Evolutionary conservation across 2,113 vertebrate genomes (phyloP), one percentile per base, ranked within the genome.

Genomic region (Hippocampus guttulatus): DNA sequence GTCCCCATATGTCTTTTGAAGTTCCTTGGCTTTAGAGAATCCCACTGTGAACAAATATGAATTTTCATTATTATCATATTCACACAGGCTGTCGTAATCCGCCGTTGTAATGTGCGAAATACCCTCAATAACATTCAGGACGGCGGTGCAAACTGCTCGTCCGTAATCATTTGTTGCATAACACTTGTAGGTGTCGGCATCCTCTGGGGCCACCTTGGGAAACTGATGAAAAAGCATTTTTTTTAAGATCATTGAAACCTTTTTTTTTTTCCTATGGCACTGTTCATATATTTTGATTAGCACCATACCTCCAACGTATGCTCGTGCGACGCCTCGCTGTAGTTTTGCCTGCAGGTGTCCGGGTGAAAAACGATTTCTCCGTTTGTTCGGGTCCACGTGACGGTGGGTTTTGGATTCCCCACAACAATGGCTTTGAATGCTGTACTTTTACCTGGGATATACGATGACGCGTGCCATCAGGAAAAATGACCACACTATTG

Each of bases 111-210:
- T 54, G 8, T 67, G 15, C 11, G 15, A 27, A 76, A 14, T 90
- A 96, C 96, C 94, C 87, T 90, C 90, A 55, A 97, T 91, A 64
- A 98, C 80, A 23, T 94, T 95, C 71, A 98, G 91, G 43, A 92
- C 80, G 0, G 80, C 93, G 0, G 92, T 88, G 83, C 95, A 96
- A 0, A 89, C 1, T 14, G 95, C 96, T 77, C 93, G 93, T 68
- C 96, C 96, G 0, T 93, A 94, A 8, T 88, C 78, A 74, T 98
- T 98, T 43, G 84, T 74, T 3, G 95, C 96, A 14, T 33, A 88
- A 84, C 95, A 98, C 78, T 92, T 95, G 80, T 96, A 97, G 71
- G 93, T 78, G 67, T 95, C 96, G 0, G 91, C 91, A 85, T 97
- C 94, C 8, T 89, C 86, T 0, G 79, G 14, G 0, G 78, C 79